These are phyloP conservation scores for Andrena chrysosceles DNA, from an alignment of 2,888 invertebrate species.

Conservation along the genomic window DNA sequence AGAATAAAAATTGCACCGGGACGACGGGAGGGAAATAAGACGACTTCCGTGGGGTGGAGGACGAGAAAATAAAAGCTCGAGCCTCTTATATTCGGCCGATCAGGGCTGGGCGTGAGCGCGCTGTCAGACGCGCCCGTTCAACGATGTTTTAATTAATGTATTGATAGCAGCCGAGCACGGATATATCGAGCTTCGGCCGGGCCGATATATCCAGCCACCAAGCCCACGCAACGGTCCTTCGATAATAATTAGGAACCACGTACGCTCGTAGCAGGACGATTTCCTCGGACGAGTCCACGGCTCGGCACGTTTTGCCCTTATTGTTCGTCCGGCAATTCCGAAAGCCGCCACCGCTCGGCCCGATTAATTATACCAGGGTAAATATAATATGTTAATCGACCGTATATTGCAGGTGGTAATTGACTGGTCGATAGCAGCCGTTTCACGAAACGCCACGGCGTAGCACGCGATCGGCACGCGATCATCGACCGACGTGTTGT, in stretches of 20 bases:
- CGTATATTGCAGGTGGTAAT: slow-evolving; percentile 65
- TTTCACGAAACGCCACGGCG: slow-evolving; percentile 44
- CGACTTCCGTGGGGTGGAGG: slow-evolving; percentile 21
- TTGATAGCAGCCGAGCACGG: slow-evolving; percentile 75
- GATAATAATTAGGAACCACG: slow-evolving; percentile 76
- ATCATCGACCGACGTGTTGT: slow-evolving; percentile 48
- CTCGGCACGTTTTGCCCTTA: slow-evolving; percentile 13
- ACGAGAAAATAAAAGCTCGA: slow-evolving; percentile 68
- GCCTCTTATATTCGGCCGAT: slow-evolving; percentile 76
- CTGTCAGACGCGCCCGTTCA: slow-evolving; percentile 78
- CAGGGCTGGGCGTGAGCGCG: slow-evolving; percentile 79
- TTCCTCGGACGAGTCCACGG: slow-evolving; percentile 24
- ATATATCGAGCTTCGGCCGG: slow-evolving; percentile 56
- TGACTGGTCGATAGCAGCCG: slow-evolving; percentile 47
- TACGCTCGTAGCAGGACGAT: slow-evolving; percentile 40
- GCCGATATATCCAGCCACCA: slow-evolving; percentile 66
- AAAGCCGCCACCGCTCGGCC: background rate
- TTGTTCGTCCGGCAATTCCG: background rate
- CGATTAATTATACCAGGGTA: slow-evolving; percentile 62
- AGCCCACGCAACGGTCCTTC: slow-evolving; percentile 70
- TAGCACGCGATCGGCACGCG: slow-evolving; percentile 65
- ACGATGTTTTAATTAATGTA: slow-evolving; percentile 84
- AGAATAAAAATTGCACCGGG: slow-evolving; percentile 34
- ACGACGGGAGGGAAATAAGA: slow-evolving; percentile 27
- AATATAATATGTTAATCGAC: slow-evolving; percentile 66